Evolutionary conservation across 2,113 vertebrate species (phyloP).

Genomic region (Galemys pyrenaicus): DNA sequence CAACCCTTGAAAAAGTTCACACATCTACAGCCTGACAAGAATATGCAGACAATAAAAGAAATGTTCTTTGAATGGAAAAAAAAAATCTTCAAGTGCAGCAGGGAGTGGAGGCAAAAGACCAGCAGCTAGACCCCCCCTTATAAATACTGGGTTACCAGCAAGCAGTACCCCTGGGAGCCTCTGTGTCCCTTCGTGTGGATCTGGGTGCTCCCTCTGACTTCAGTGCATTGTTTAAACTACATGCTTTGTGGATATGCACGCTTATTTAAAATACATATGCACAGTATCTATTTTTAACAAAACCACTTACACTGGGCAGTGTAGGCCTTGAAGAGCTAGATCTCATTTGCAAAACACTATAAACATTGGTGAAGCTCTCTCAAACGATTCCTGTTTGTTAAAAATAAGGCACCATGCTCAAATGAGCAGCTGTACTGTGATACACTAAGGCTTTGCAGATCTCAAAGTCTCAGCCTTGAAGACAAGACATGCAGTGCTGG

Average conservation of each 20-base stretch:
- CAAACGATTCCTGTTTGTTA: neutral
- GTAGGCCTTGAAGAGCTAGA: neutral
- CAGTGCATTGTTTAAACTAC: conserved; percentile 1
- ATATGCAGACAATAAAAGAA: neutral
- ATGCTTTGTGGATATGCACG: neutral
- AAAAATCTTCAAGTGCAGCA: neutral
- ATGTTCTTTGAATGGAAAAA: neutral
- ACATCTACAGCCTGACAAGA: neutral
- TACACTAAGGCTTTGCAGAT: neutral
- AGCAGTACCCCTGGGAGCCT: neutral
- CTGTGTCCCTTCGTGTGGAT: neutral
- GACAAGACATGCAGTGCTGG: neutral
- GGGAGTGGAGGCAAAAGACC: neutral
- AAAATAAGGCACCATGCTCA: neutral
- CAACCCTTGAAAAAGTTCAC: neutral
- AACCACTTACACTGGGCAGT: neutral
- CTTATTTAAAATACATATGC: neutral
- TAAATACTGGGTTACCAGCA: accelerated
- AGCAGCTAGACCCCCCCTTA: neutral
- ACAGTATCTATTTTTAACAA: neutral
- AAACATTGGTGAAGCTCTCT: neutral
- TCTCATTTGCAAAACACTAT: neutral
- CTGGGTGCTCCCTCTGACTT: neutral
- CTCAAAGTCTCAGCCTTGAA: neutral
- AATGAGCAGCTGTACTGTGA: neutral